Evolutionary conservation across 2,113 vertebrate species (phyloP), one percentile per base, ranked within the genome.

Genomic region (Morone chrysops): DNA sequence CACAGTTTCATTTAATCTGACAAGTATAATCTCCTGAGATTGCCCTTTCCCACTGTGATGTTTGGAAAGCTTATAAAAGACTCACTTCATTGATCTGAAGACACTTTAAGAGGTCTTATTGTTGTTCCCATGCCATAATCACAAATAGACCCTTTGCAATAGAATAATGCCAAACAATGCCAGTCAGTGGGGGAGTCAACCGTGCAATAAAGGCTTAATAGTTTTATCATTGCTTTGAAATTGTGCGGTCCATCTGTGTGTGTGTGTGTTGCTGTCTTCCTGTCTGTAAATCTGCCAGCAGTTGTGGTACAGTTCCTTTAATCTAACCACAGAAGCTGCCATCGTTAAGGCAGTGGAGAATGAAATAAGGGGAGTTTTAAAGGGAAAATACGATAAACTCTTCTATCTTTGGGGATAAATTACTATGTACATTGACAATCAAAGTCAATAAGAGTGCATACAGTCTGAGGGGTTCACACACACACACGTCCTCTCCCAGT

Each of bases 21-120:
- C 90, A 76, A 67, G 72, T 65, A 67, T 88, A 90, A 93, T 93
- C 81, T 91, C 77, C 65, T 78, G 56, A 88, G 84, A 91, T 86
- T 70, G 74, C 51, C 89, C 84, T 87, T 82, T 81, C 79, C 82
- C 38, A 9, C 87, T 74, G 87, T 54, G 85, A 90, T 75, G 83
- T 88, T 89, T 89, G 86, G 77, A 83, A 82, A 87, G 87, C 86
- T 84, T 80, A 82, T 82, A 78, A 92, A 91, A 83, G 86, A 87
- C 80, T 86, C 68, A 70, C 89, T 85, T 81, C 84, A 90, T 83
- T 92, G 88, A 92, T 92, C 80, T 75, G 75, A 79, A 78, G 85
- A 87, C 80, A 75, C 77, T 84, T 67, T 74, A 83, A 81, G 75
- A 74, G 81, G 76, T 63, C 57, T 81, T 75, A 70, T 77, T 86